phyloP scores from a whole-genome alignment of 2,888 invertebrate species.

The Machimus rusticus region DNA sequence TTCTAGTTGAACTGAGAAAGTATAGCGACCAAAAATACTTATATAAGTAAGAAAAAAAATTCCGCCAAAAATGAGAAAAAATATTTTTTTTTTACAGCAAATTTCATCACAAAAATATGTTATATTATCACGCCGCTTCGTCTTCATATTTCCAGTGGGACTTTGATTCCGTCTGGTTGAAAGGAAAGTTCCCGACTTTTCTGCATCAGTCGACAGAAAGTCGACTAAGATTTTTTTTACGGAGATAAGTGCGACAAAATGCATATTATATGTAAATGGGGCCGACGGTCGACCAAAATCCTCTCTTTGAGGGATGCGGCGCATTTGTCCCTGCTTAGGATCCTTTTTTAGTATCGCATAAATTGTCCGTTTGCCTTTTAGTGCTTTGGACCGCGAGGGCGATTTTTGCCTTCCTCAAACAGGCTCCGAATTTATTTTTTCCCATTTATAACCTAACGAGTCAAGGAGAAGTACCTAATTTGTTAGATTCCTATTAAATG shows the following conservation, averaged over 20 bases:
- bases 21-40: neutral
- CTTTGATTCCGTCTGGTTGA: neutral
- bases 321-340: neutral
- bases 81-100: neutral
- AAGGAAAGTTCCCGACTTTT: neutral
- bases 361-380: neutral
- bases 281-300: neutral
- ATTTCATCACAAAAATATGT: slow-evolving; percentile 21
- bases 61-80: neutral
- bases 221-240: neutral
- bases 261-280: slow-evolving; percentile 19
- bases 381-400: neutral
- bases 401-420: neutral
- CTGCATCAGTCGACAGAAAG: slow-evolving; percentile 6
- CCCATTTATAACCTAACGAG: neutral
- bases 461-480: neutral
- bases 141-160: neutral
- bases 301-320: neutral
- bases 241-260: slow-evolving; percentile 6
- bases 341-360: neutral
- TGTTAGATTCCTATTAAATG: neutral
- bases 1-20: neutral
- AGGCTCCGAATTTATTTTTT: neutral
- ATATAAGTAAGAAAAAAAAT: neutral
- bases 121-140: neutral